Conservation (phyloP, 2,888 invertebrate species). For the Leptothorax acervorum region DNA sequence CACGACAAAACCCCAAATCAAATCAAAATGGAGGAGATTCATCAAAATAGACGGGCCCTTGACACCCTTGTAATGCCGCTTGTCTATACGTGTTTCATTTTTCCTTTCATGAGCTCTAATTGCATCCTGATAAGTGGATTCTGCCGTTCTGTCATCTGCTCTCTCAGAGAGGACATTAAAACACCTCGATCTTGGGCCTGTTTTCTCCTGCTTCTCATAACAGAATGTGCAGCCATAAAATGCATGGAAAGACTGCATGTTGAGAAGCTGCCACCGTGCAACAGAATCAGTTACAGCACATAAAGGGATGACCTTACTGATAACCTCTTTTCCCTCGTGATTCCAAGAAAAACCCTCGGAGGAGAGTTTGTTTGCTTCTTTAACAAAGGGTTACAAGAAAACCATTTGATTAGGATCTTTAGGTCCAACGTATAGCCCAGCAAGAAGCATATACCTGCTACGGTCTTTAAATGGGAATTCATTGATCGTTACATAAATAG, state of each 20-base stretch:
- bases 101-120: slow-evolving; percentile 23
- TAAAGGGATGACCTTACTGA: slow-evolving; percentile 35
- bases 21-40: slow-evolving; percentile 31
- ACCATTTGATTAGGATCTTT: slow-evolving; percentile 38
- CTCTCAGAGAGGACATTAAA: slow-evolving; percentile 28
- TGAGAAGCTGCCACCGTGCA: slow-evolving; percentile 39
- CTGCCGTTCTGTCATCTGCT: slow-evolving; percentile 25
- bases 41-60: slow-evolving; percentile 37
- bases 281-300: slow-evolving; percentile 48
- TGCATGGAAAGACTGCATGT: slow-evolving; percentile 47
- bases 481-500: slow-evolving; percentile 50
- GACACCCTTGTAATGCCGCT: slow-evolving; percentile 33
- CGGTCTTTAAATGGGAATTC: slow-evolving; percentile 37
- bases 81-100: slow-evolving; percentile 1
- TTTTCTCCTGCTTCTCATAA: slow-evolving; percentile 36
- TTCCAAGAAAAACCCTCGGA: slow-evolving; percentile 34
- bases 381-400: slow-evolving; percentile 41
- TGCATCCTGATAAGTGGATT: slow-evolving; percentile 41
- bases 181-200: slow-evolving; percentile 12
- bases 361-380: slow-evolving; percentile 39
- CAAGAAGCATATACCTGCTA: slow-evolving; percentile 31
- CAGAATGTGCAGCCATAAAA: slow-evolving; percentile 44
- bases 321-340: slow-evolving; percentile 22
- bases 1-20: slow-evolving; percentile 41
- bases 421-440: slow-evolving; percentile 36